Percentiles rank a stretch among this genome's conserved stretches.
Conservation (phyloP, 2,888 invertebrate genomes). For the Romanomermis culicivorax region DNA sequence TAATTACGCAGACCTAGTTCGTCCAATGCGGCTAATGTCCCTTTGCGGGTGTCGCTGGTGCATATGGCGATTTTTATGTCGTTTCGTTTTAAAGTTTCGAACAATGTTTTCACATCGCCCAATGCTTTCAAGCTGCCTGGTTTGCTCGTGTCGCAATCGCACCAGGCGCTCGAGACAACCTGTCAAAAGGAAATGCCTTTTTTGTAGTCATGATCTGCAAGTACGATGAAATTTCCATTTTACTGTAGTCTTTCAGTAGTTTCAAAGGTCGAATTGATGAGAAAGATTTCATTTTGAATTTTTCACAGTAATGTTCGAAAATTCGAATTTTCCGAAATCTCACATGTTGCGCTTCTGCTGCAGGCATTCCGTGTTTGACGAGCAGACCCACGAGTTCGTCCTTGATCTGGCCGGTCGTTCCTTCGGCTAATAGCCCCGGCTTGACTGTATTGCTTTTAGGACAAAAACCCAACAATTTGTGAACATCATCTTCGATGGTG, state of each 20-base stretch:
- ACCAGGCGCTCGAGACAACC: slow-evolving; percentile 24
- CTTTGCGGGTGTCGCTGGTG: slow-evolving; percentile 30
- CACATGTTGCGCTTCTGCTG: not conserved
- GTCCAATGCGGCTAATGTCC: slow-evolving; percentile 10
- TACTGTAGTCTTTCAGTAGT: too few relatives aligned
- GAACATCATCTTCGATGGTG: slow-evolving; percentile 19
- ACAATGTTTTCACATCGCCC: slow-evolving; percentile 29
- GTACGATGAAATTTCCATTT: too few relatives aligned
- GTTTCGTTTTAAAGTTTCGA: slow-evolving; percentile 28
- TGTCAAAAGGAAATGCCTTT: slow-evolving; percentile 5
- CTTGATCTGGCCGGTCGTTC: slow-evolving; percentile 28
- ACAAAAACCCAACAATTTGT: slow-evolving; percentile 30
- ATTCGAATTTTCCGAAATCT: slow-evolving; percentile 5
- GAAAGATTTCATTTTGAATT: too few relatives aligned
- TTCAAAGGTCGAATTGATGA: too few relatives aligned
- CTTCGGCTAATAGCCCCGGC: slow-evolving; percentile 31
- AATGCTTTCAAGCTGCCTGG: slow-evolving; percentile 26
- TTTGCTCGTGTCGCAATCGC: slow-evolving; percentile 22
- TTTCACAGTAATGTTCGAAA: slow-evolving; percentile 11
- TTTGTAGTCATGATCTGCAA: too few relatives aligned
- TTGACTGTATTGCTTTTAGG: slow-evolving; percentile 22
- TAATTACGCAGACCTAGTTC: not conserved
- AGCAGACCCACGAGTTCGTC: slow-evolving; percentile 26
- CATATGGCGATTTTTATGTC: slow-evolving; percentile 33
- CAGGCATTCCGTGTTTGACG: slow-evolving; percentile 22